phyloP scores from a whole-genome alignment of 2,888 invertebrate genomes.

The Timandra comae region DNA sequence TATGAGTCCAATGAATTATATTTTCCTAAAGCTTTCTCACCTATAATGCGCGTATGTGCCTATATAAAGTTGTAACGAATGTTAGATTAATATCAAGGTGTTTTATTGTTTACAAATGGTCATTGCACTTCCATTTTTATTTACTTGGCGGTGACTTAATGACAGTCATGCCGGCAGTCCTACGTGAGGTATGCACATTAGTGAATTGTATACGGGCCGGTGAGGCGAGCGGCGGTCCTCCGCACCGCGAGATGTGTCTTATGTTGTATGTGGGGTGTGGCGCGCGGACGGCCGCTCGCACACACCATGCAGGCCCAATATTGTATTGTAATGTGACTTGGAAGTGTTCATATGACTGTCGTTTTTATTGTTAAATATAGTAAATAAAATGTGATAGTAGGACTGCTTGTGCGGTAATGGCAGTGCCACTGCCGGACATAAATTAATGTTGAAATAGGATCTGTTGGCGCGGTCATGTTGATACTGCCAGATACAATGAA shows the following conservation, averaged over 20 bases:
- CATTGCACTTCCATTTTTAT: slow-evolving; percentile 54
- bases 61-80: slow-evolving; percentile 51
- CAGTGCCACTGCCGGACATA: slow-evolving; percentile 28
- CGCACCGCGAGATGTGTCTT: slow-evolving; percentile 38
- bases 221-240: slow-evolving; percentile 19
- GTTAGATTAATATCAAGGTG: slow-evolving; percentile 47
- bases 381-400: slow-evolving; percentile 60
- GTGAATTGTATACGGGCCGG: slow-evolving; percentile 10
- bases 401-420: slow-evolving; percentile 49
- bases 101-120: slow-evolving; percentile 43
- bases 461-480: slow-evolving; percentile 30
- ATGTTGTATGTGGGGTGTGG: slow-evolving; percentile 10
- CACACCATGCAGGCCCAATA: slow-evolving; percentile 12
- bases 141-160: slow-evolving; percentile 41
- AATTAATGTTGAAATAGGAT: slow-evolving; percentile 16
- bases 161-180: slow-evolving; percentile 51
- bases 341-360: slow-evolving; percentile 61
- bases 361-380: slow-evolving; percentile 48
- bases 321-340: slow-evolving; percentile 27
- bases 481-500: slow-evolving; percentile 9
- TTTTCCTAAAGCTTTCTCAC: slow-evolving; percentile 65
- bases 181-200: slow-evolving; percentile 29
- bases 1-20: slow-evolving; percentile 57
- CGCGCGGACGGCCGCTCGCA: no score
- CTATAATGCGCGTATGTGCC: slow-evolving; percentile 58